Evolutionary conservation across 2,888 invertebrate species (phyloP).

Genomic region (Agrochola lota): DNA sequence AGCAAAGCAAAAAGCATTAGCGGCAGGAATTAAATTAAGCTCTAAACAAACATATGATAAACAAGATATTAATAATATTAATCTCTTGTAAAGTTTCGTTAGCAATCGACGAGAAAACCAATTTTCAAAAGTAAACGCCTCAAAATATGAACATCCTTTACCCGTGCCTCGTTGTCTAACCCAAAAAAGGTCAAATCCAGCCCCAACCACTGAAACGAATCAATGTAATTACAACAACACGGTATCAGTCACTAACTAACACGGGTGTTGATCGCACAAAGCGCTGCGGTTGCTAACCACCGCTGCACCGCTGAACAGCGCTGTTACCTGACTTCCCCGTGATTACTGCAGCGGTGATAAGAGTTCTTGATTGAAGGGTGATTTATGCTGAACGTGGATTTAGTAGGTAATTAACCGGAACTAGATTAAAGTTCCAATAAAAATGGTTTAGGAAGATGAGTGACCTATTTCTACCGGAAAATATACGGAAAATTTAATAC

Average conservation of each 20-base stretch:
- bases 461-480: background rate
- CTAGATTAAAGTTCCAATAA: background rate
- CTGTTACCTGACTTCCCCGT: conserved; percentile 33
- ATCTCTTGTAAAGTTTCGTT: too few species aligned
- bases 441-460: background rate
- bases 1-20: too few species aligned
- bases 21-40: too few species aligned
- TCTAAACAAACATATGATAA: too few species aligned
- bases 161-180: background rate
- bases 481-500: background rate
- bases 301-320: conserved; percentile 24
- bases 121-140: rapidly evolving
- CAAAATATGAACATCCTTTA: background rate
- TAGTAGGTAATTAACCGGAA: background rate
- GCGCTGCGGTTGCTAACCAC: conserved; percentile 61
- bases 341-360: conserved; percentile 27
- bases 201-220: conserved; percentile 42
- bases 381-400: background rate
- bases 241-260: conserved; percentile 67
- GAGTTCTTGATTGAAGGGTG: conserved; percentile 18
- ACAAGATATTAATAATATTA: too few species aligned
- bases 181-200: conserved; percentile 12
- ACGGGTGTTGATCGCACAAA: conserved; percentile 67
- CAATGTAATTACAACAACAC: conserved; percentile 59
- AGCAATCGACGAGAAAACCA: background rate